phyloP scores from a whole-genome alignment of 2,113 vertebrate genomes.

The Romanogobio albipinnatus region DNA sequence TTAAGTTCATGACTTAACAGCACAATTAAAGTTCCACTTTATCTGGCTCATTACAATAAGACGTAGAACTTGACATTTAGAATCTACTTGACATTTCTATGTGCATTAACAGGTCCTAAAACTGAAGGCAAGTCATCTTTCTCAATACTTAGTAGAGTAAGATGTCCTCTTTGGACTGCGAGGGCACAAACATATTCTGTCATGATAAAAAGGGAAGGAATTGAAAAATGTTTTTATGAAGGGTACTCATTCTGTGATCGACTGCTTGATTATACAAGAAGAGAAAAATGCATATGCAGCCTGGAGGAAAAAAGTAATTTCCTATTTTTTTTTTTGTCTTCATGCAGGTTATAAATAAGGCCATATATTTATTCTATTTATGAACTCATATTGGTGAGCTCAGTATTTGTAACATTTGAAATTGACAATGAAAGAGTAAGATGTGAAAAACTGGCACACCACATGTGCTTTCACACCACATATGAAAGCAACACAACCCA shows the following conservation, averaged over 20 bases:
- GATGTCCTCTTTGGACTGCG: not conserved
- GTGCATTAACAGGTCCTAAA: slow-evolving; percentile 22
- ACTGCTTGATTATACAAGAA: not conserved
- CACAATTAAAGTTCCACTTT: slow-evolving; percentile 17
- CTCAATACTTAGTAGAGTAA: not conserved
- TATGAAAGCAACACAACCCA: not conserved
- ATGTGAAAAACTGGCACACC: not conserved
- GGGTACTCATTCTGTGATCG: not conserved
- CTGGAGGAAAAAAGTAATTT: not conserved
- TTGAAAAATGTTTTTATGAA: not conserved
- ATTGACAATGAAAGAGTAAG: not conserved
- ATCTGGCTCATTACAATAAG: slow-evolving; percentile 19
- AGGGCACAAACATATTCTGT: not conserved
- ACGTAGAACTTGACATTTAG: slow-evolving; percentile 54
- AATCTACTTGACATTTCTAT: slow-evolving; percentile 57
- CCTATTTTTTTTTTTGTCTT: not conserved
- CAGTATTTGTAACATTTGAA: not conserved
- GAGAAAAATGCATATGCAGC: not conserved
- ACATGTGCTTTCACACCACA: not conserved
- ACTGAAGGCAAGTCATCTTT: slow-evolving; percentile 5
- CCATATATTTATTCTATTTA: not conserved
- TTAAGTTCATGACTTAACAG: not conserved
- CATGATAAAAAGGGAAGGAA: not conserved
- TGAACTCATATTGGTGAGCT: not conserved
- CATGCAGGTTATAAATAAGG: not conserved